A percentile compares a stretch with the other conserved stretches of the same genome.
Evolutionary conservation across 2,888 invertebrate genomes (phyloP).

Genomic region (Epicampocera succincta): DNA sequence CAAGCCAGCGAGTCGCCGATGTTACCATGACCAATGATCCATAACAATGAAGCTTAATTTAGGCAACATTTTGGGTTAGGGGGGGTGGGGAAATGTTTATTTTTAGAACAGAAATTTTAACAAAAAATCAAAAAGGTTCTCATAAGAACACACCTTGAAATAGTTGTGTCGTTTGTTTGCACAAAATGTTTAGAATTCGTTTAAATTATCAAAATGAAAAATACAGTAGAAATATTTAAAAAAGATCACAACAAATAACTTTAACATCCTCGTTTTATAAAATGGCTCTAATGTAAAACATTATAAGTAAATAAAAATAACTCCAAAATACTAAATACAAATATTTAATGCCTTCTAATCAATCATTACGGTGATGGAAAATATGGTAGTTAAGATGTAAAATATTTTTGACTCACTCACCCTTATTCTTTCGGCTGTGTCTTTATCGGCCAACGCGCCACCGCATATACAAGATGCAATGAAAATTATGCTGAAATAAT

Average conservation of each 20-base stretch:
- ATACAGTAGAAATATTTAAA: too few relatives aligned
- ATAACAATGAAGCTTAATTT: conserved; percentile 51
- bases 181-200: background rate
- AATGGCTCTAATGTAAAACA: too few relatives aligned
- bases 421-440: conserved; percentile 78
- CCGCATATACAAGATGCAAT: conserved; percentile 70
- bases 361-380: too few relatives aligned
- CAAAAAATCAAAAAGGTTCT: conserved; percentile 37
- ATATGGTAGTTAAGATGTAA: too few relatives aligned
- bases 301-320: too few relatives aligned
- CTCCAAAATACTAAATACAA: too few relatives aligned
- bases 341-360: too few relatives aligned
- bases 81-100: background rate
- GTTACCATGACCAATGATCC: conserved; percentile 57
- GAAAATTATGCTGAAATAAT: conserved; percentile 73
- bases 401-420: conserved; percentile 71
- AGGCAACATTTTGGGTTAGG: background rate
- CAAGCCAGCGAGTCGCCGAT: background rate
- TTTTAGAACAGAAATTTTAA: background rate
- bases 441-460: conserved; percentile 73
- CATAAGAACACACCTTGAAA: conserved; percentile 56
- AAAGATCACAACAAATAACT: too few relatives aligned
- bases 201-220: background rate
- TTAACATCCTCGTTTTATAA: too few relatives aligned
- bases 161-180: background rate